Percentiles rank a stretch among this genome's conserved stretches.
Conservation (phyloP, 2,888 invertebrate species). For the Aelia acuminata region DNA sequence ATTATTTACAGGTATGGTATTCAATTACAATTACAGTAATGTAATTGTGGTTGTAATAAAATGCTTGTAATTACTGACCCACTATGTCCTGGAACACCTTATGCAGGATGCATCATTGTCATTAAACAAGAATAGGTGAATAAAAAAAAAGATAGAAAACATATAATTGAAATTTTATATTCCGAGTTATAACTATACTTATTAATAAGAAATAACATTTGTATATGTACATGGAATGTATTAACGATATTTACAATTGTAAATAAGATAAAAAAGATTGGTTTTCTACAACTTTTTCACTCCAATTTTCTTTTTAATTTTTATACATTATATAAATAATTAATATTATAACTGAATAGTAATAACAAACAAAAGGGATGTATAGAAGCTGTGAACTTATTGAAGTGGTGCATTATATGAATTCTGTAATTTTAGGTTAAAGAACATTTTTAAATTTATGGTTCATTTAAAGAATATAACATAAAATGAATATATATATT, state of each 20-base stretch:
- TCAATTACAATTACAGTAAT: no score
- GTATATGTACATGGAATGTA: not conserved
- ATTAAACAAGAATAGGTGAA: not conserved
- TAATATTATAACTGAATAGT: not conserved
- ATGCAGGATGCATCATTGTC: no score
- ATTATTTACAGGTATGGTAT: no score
- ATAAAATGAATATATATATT: not conserved
- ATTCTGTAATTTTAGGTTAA: not conserved
- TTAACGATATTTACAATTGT: conserved; percentile 1
- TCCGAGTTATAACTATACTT: not conserved
- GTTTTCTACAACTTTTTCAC: not conserved
- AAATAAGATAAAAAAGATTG: not conserved
- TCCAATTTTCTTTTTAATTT: not conserved
- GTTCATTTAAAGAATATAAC: no score
- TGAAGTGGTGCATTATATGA: not conserved
- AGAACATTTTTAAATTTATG: no score
- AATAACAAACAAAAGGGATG: not conserved
- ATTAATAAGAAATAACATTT: conserved; percentile 23
- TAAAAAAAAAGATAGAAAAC: not conserved
- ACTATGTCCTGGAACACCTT: no score
- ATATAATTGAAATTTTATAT: conserved; percentile 4
- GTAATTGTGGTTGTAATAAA: no score
- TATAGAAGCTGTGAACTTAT: not conserved
- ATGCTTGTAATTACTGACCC: no score
- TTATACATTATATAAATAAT: not conserved